phyloP scores from a whole-genome alignment of 2,797 vertebrate species.

The Platyrinchus mystaceus region DNA sequence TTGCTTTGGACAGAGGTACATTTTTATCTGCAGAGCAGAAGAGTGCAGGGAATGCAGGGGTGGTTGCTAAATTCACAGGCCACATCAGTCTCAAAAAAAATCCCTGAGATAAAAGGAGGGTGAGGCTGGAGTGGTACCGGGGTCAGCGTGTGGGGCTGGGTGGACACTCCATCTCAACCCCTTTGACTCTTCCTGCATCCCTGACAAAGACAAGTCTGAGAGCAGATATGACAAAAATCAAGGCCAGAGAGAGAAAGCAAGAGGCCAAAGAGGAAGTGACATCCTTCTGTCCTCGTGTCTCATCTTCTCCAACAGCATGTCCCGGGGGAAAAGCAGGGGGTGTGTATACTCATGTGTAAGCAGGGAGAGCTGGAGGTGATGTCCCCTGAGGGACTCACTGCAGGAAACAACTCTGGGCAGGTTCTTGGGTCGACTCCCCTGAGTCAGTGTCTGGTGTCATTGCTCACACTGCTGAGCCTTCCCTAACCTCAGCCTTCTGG shows the following conservation, averaged over 20 bases:
- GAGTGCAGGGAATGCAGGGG: accelerated
- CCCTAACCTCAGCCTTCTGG: background rate
- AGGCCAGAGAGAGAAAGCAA: background rate
- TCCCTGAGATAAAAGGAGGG: background rate
- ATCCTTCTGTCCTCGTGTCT: background rate
- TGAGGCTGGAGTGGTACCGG: background rate
- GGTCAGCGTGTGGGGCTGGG: accelerated
- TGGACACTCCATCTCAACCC: background rate
- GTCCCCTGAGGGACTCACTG: background rate
- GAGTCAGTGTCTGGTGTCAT: background rate
- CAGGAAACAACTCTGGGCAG: background rate
- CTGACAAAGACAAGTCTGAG: background rate
- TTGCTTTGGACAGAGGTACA: background rate
- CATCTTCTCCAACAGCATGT: background rate
- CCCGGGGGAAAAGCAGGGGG: background rate
- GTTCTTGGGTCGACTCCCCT: background rate
- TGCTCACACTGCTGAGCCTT: background rate
- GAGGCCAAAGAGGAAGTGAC: background rate
- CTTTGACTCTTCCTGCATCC: background rate
- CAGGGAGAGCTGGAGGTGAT: background rate
- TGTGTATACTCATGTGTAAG: background rate
- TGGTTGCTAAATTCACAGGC: background rate
- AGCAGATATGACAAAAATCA: background rate
- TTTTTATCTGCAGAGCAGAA: background rate
- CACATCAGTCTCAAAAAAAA: background rate